Base-by-base conservation (phyloP, 2,888 invertebrate species). In the Apeira syringaria region DNA sequence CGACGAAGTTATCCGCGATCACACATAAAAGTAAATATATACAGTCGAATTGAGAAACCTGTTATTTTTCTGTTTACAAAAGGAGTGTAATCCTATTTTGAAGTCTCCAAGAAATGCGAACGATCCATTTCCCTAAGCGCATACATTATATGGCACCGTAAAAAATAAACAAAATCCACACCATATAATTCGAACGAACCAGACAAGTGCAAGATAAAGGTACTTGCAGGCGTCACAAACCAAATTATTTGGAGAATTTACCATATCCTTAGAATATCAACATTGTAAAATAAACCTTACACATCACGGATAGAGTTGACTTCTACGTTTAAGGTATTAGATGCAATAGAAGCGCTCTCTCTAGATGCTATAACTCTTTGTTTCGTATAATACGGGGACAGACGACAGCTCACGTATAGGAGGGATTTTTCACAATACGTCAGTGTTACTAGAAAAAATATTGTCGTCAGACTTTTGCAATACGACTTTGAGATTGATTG, bases 361-460 rank as follows among this genome's bases (percentile, higher is more conserved):
- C 46, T 36, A 30, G 52, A 41, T 42, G 50, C 61, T 55, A 59
- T 66, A 64, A 59, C 53, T 62, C 68, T 68, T 65, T 68, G 67
- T 65, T 67, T 63, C 54, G 61, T 60, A 61, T 59, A 50, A 59
- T 61, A 62, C 57, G 56, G 52, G 47, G 57, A 58, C 56, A 61
- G 53, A 50, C 53, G 53, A 56, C 58, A 50, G 44, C 53, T 57
- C 64, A 55, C 56, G 58, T 66, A 35, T 47, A 41, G 30, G 46
- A 56, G 33, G 50, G 49, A 55, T 52, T 54, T 53, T 55, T 57
- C 56, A 49, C 53, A 52, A 56, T 50, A 52, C 50, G 49, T 56
- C 54, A 39, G 37, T 53, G 50, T 47, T 47, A 25, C 33, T 40
- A 22, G 37, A 37, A 47, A 50, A 53, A 47, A 49, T 55, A 53